A percentile compares a stretch with the other conserved stretches of the same genome.
phyloP scores from a whole-genome alignment of 92 coral and sea anemone genomes.

The Paragorgia papillata region DNA sequence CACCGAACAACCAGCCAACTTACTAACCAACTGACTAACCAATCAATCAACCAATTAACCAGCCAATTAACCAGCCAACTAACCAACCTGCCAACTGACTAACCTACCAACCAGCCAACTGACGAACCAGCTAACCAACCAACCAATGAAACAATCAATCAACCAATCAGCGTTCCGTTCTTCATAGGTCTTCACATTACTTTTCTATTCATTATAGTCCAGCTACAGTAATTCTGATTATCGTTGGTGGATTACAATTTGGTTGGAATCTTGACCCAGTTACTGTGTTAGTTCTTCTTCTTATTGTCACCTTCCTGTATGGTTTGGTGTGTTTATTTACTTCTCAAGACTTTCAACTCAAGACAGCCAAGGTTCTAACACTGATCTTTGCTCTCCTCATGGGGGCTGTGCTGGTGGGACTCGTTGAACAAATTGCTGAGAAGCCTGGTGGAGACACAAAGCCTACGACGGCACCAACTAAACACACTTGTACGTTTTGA shows the following conservation, averaged over 20 bases:
- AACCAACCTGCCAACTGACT: too few relatives aligned
- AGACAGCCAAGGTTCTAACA: conserved; percentile 74
- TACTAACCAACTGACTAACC: too few relatives aligned
- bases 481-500: too few relatives aligned
- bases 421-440: conserved; percentile 64
- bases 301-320: conserved; percentile 58
- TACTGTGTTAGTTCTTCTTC: conserved; percentile 46
- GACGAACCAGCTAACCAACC: too few relatives aligned
- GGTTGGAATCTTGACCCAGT: conserved; percentile 10
- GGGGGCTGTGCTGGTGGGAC: conserved; percentile 75
- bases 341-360: conserved; percentile 86
- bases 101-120: too few relatives aligned
- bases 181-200: too few relatives aligned
- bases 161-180: too few relatives aligned
- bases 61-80: too few relatives aligned
- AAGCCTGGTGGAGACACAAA: background rate
- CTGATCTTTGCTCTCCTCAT: conserved; percentile 73
- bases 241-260: conserved; percentile 67
- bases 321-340: conserved; percentile 78
- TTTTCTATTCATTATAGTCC: conserved; percentile 72
- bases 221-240: conserved; percentile 82
- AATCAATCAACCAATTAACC: too few relatives aligned
- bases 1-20: too few relatives aligned
- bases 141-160: too few relatives aligned
- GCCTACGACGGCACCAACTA: too few relatives aligned